Percentiles rank a stretch among this genome's conserved stretches.
phyloP scores from a whole-genome alignment of 2,113 vertebrate species.

The Sphaerodactylus townsendi region DNA sequence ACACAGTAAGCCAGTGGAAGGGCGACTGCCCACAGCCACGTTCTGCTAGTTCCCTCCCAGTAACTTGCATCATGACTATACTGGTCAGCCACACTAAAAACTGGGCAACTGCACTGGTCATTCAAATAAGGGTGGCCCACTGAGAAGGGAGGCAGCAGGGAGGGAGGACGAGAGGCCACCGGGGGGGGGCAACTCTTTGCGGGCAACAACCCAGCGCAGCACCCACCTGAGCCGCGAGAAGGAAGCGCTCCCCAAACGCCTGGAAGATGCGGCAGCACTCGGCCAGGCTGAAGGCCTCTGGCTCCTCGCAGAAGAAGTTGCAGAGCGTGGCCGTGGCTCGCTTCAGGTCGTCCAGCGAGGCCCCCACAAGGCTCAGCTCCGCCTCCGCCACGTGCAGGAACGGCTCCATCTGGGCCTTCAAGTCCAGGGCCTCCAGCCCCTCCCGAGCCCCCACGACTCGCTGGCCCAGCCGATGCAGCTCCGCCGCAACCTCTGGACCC shows the following conservation, averaged over 20 bases:
- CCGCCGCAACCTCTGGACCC: slow-evolving; percentile 5
- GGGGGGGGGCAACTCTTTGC: background rate
- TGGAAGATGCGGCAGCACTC: slow-evolving; percentile 41
- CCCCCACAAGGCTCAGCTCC: background rate
- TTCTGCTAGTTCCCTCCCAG: no score
- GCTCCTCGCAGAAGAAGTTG: slow-evolving; percentile 48
- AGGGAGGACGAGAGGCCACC: no score
- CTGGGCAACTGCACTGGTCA: no score
- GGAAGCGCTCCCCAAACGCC: slow-evolving; percentile 36
- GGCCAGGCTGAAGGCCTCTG: background rate
- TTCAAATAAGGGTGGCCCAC: no score
- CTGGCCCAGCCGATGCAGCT: slow-evolving; percentile 16
- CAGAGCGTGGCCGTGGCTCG: fast-evolving
- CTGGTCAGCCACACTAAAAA: no score
- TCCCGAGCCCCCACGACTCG: background rate
- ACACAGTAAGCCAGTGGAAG: no score
- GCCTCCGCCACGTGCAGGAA: slow-evolving; percentile 24
- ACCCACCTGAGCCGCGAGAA: slow-evolving; percentile 3
- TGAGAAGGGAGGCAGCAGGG: no score
- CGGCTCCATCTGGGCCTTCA: slow-evolving; percentile 6
- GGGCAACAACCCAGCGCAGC: background rate
- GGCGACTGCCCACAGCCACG: no score
- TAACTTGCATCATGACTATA: no score
- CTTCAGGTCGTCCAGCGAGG: background rate
- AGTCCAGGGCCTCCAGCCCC: background rate